Conservation (phyloP, 2,797 vertebrate genomes). For the Lycodopsis pacificus region DNA sequence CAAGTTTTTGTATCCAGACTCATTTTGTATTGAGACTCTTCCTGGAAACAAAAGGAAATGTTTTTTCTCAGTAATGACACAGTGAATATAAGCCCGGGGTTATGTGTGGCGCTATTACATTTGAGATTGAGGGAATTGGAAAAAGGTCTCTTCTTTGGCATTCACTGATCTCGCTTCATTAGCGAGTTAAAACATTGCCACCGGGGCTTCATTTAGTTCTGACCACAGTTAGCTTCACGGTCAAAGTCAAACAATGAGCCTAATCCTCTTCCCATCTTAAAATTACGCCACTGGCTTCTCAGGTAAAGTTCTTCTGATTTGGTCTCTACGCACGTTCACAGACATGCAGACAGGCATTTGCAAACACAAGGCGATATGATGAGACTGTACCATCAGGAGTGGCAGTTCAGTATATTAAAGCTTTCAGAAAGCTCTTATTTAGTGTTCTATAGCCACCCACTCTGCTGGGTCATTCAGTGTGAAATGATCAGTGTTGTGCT, state of each 20-base stretch:
- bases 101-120: constrained; percentile 13
- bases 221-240: constrained; percentile 26
- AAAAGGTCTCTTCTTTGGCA: constrained; percentile 26
- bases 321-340: constrained; percentile 19
- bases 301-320: constrained; percentile 11
- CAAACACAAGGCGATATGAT: constrained; percentile 21
- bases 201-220: constrained; percentile 25
- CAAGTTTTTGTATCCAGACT: not conserved
- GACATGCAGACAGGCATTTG: constrained; percentile 25
- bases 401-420: constrained; percentile 47
- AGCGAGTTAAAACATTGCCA: constrained; percentile 25
- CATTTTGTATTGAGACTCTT: constrained; percentile 3
- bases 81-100: constrained; percentile 15
- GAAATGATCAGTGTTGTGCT: constrained; percentile 30
- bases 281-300: constrained; percentile 3
- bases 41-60: constrained; percentile 7
- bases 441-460: constrained; percentile 29
- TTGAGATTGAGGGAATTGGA: constrained; percentile 1
- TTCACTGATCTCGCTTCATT: constrained; percentile 40
- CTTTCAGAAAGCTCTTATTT: constrained; percentile 38
- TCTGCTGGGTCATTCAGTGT: constrained; percentile 7
- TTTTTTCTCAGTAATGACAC: not conserved
- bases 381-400: constrained; percentile 4
- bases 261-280: constrained; percentile 5
- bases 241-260: constrained; percentile 33